phyloP scores from a whole-genome alignment of 2,797 vertebrate species.

The Melanogrammus aeglefinus region DNA sequence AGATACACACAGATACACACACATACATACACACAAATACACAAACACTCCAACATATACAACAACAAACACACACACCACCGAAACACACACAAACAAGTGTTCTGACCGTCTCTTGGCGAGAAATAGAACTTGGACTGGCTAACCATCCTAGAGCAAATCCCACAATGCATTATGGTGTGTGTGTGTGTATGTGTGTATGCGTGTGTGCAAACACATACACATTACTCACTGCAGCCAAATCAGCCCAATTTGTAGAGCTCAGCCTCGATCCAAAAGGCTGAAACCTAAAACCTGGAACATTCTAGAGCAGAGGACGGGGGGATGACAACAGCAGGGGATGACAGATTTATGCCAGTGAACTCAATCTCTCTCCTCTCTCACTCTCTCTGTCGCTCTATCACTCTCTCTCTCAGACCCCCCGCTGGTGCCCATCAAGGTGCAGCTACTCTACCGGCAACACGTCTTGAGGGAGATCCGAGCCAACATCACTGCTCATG shows the following conservation, averaged over 20 bases:
- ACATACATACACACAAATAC: not conserved
- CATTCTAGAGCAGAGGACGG: not conserved
- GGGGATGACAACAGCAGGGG: not conserved
- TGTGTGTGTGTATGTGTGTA: not conserved
- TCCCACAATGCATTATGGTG: not conserved
- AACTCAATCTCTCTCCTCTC: not conserved
- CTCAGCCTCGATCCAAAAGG: not conserved
- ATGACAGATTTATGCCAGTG: not conserved
- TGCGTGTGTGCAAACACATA: not conserved
- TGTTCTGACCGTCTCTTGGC: not conserved
- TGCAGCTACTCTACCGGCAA: conserved; percentile 83
- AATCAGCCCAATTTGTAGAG: not conserved
- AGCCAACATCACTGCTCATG: conserved; percentile 83
- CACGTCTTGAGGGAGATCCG: conserved; percentile 81
- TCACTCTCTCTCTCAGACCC: conserved; percentile 62
- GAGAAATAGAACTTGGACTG: not conserved
- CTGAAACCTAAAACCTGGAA: conserved; percentile 7
- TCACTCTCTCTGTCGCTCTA: not conserved
- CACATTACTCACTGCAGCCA: not conserved
- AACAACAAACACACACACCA: too few species aligned
- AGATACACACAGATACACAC: conserved; percentile 37
- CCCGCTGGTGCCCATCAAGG: conserved; percentile 73
- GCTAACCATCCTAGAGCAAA: not conserved
- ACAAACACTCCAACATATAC: too few species aligned
- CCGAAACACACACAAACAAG: not conserved